Evolutionary conservation across 2,113 vertebrate species (phyloP), one percentile per base, ranked within the genome.

Genomic region (Corvus moneduloides): DNA sequence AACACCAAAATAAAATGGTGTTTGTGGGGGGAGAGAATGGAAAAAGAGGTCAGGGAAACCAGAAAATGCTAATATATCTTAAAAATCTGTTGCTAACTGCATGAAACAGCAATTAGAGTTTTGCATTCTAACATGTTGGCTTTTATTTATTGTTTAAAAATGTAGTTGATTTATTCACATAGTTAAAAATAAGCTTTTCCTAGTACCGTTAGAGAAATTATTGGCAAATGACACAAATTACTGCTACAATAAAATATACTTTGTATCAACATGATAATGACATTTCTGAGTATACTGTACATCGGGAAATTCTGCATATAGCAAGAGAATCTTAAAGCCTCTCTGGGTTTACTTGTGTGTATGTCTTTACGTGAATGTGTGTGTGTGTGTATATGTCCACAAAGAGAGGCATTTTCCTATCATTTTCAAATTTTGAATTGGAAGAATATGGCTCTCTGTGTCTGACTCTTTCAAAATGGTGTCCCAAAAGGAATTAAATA

Each of bases 171-270:
- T 24, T 62, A 95, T 80, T 28, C 27, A 79, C 46, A 55, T 59
- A 91, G 92, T 92, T 90, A 91, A 91, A 94, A 91, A 66, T 5
- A 77, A 43, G 52, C 3, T n/a, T 89, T 80, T 92, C 39, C 67
- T 41, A 74, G 59, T 16, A 67, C 11, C 72, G 27, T 89, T 89
- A 78, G 23, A 27, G 52, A 66, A 96, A 94, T 63, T 80, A 73
- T 55, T 73, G 37, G 4, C 88, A 96, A 91, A 73, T 37, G 21
- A 49, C 33, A 89, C 6, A 73, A 94, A 84, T 81, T 66, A 55
- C 33, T 79, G 39, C 37, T 78, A 73, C 84, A 55, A 88, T 54
- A 75, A 89, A 86, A 82, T 28, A n/a, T 16, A 84, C 17, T 87
- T 86, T 17, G 3, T 68, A 32, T 72, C 67, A 89, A 88, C 74